These are phyloP conservation scores for Cardiocondyla obscurior DNA, from an alignment of 1,140 invertebrate genomes.

Conservation along the genomic window DNA sequence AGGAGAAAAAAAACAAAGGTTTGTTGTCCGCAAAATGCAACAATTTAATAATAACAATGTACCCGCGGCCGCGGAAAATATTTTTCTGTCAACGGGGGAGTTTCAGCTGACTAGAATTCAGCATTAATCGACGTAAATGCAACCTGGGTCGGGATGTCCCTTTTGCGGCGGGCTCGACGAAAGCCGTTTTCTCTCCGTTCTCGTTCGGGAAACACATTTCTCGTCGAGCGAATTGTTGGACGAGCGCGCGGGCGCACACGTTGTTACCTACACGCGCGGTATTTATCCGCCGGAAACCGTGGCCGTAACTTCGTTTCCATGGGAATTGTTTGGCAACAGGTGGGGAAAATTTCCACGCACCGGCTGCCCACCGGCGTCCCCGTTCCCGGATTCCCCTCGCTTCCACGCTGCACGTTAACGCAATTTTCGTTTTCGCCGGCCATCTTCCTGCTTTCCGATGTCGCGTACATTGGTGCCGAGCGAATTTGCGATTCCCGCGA, in stretches of 20 bases:
- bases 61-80: background rate
- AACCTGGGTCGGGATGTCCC: background rate
- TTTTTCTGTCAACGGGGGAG: background rate
- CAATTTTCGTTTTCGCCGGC: constrained; percentile 57
- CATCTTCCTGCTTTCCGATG: constrained; percentile 46
- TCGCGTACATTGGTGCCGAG: constrained; percentile 16
- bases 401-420: background rate
- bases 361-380: constrained; percentile 57
- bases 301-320: constrained; percentile 80
- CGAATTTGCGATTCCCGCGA: constrained; percentile 43
- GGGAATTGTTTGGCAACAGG: constrained; percentile 83
- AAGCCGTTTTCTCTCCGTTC: constrained; percentile 43
- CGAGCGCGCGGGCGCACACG: constrained; percentile 7
- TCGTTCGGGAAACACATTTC: constrained; percentile 35
- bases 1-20: background rate
- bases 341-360: constrained; percentile 80
- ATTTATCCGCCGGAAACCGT: constrained; percentile 76
- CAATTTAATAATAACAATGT: no score
- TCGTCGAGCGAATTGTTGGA: constrained; percentile 41
- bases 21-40: background rate
- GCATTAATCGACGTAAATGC: constrained; percentile 31
- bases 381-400: background rate
- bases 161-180: constrained; percentile 41
- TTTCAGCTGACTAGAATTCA: background rate
- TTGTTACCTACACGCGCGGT: constrained; percentile 58